Evolutionary conservation across 2,113 vertebrate genomes (phyloP).

Genomic region (Ceyx cyanopectus): DNA sequence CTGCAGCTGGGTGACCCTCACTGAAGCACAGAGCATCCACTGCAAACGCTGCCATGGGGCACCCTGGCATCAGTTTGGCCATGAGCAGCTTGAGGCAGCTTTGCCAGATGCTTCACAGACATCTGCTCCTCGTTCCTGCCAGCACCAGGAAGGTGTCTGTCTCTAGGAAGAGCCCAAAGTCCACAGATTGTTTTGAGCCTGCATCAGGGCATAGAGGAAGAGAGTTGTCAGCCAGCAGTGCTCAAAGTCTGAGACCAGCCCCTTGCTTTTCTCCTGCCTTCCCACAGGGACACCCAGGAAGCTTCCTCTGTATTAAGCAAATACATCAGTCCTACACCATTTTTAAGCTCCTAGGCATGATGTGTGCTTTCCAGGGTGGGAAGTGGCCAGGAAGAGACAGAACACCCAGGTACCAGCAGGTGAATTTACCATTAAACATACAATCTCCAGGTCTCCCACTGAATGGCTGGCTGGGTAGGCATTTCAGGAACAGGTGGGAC

Average conservation of each 20-base stretch:
- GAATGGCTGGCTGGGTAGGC: accelerated
- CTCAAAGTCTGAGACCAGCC: background rate
- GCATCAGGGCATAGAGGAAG: background rate
- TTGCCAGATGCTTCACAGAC: background rate
- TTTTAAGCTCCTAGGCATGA: background rate
- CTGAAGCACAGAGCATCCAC: accelerated
- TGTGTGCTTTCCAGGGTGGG: no score
- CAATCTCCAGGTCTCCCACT: accelerated
- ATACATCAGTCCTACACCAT: background rate
- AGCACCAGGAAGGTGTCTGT: accelerated
- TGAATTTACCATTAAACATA: background rate
- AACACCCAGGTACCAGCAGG: background rate
- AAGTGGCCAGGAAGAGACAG: background rate
- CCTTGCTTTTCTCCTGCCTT: background rate
- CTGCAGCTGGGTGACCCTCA: background rate
- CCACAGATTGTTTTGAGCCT: background rate
- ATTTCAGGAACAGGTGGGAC: background rate
- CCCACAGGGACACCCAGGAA: background rate
- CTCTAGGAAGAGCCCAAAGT: background rate
- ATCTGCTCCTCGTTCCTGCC: background rate
- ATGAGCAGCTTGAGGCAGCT: background rate
- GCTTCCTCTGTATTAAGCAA: background rate
- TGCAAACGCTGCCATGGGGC: background rate
- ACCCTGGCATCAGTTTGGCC: background rate
- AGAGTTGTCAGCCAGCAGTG: accelerated